Percentiles rank a stretch among this genome's conserved stretches.
Evolutionary conservation across 2,113 vertebrate genomes (phyloP).

Genomic region (Cyanoramphus novaezelandiae): DNA sequence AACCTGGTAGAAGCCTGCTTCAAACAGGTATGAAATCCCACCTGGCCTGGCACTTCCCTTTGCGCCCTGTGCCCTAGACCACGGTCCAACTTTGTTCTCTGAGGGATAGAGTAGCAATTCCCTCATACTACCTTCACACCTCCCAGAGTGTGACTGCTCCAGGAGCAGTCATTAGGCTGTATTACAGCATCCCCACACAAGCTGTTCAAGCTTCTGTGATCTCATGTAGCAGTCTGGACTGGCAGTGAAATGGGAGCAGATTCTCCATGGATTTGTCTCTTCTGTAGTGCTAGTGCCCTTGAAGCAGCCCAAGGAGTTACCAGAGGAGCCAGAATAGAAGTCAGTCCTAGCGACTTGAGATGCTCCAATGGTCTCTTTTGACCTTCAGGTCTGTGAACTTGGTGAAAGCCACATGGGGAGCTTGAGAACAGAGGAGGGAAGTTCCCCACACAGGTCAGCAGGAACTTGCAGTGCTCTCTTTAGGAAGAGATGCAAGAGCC

Average conservation of each 20-base stretch:
- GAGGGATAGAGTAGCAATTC: not conserved
- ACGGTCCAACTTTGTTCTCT: not conserved
- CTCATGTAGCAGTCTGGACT: not conserved
- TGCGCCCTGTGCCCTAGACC: not conserved
- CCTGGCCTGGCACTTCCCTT: not conserved
- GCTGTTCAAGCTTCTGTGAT: not conserved
- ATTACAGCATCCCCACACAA: not conserved
- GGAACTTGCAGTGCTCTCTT: not conserved
- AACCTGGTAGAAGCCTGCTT: slow-evolving; percentile 97
- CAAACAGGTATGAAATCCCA: slow-evolving; percentile 86
- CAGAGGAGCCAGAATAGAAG: not conserved
- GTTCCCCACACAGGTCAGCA: not conserved
- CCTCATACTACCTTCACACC: not conserved
- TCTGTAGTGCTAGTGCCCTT: not conserved
- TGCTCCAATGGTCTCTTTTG: not conserved
- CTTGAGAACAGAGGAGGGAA: not conserved
- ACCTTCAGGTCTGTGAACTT: not conserved
- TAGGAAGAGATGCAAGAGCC: not conserved
- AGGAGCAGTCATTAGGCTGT: not conserved
- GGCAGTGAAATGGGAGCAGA: not conserved
- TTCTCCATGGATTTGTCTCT: not conserved
- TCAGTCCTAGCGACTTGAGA: not conserved
- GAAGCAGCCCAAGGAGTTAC: not conserved
- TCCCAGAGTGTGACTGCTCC: not conserved
- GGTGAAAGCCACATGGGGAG: not conserved